phyloP scores from a whole-genome alignment of 2,888 invertebrate species.

The Plebejus argus region DNA sequence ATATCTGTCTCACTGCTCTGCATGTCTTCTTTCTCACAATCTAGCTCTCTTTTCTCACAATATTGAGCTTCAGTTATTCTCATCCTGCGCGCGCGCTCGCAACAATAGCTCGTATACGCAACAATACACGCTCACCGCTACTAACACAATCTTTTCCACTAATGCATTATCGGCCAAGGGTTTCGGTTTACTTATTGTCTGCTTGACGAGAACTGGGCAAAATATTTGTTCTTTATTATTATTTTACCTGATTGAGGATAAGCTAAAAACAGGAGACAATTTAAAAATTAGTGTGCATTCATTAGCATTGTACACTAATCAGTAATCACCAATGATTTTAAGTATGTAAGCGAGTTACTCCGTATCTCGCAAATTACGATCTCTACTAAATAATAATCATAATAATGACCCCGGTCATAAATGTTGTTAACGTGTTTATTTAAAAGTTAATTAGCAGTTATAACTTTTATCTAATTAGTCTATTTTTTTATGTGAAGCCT shows the following conservation, averaged over 20 bases:
- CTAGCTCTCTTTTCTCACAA: background rate
- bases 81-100: background rate
- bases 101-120: background rate
- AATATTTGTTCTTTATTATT: background rate
- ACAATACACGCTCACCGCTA: background rate
- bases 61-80: background rate
- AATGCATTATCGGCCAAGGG: background rate
- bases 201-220: background rate
- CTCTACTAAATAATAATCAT: too few relatives aligned
- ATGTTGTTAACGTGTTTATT: too few relatives aligned
- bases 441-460: too few relatives aligned
- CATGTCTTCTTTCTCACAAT: background rate
- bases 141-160: slow-evolving; percentile 2
- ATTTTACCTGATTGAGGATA: background rate
- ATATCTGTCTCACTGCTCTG: background rate
- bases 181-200: background rate
- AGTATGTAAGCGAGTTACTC: too few relatives aligned
- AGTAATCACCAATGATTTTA: too few relatives aligned
- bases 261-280: too few relatives aligned
- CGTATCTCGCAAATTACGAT: too few relatives aligned
- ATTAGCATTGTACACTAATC: too few relatives aligned
- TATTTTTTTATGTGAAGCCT: too few relatives aligned
- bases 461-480: too few relatives aligned
- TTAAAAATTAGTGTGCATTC: too few relatives aligned
- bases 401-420: too few relatives aligned